A percentile compares a stretch with the other conserved stretches of the same genome.
Conservation (phyloP, 2,113 vertebrate species). For the Syngnathus floridae region DNA sequence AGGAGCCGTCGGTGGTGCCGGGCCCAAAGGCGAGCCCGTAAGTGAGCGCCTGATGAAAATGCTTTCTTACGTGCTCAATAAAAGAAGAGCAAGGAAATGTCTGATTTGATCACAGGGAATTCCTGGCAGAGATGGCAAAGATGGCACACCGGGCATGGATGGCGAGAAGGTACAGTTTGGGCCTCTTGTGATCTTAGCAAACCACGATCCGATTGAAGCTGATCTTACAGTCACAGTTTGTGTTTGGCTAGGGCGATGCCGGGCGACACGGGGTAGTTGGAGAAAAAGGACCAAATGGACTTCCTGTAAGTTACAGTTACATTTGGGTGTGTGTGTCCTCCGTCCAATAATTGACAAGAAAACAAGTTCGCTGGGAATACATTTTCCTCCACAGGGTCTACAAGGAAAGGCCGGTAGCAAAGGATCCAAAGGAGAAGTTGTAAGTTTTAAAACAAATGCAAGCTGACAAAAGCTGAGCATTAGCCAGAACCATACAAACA, state of each 20-base stretch:
- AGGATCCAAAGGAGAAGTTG: conserved; percentile 83
- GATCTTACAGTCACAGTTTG: conserved; percentile 14
- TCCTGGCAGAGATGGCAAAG: conserved; percentile 87
- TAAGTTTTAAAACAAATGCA: conserved; percentile 61
- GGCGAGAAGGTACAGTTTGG: conserved; percentile 82
- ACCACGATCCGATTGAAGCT: background rate
- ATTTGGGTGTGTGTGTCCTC: background rate
- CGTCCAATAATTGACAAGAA: background rate
- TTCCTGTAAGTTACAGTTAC: conserved; percentile 78
- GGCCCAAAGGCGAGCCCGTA: conserved; percentile 87
- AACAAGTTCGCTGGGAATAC: background rate
- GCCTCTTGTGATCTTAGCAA: background rate
- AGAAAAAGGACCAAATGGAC: conserved; percentile 91
- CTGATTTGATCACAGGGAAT: conserved; percentile 76
- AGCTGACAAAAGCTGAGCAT: background rate
- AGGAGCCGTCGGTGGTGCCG: conserved; percentile 77
- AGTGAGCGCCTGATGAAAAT: conserved; percentile 54
- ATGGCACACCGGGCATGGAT: conserved; percentile 83
- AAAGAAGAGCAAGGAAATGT: background rate
- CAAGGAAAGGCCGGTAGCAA: conserved; percentile 84
- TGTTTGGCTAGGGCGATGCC: conserved; percentile 78
- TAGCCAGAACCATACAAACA: background rate
- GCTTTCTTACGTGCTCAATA: background rate
- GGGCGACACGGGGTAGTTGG: conserved; percentile 79
- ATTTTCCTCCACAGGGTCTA: conserved; percentile 73